Evolutionary conservation across 2,797 vertebrate genomes (phyloP).

Genomic region (Lepilemur ruficaudatus): DNA sequence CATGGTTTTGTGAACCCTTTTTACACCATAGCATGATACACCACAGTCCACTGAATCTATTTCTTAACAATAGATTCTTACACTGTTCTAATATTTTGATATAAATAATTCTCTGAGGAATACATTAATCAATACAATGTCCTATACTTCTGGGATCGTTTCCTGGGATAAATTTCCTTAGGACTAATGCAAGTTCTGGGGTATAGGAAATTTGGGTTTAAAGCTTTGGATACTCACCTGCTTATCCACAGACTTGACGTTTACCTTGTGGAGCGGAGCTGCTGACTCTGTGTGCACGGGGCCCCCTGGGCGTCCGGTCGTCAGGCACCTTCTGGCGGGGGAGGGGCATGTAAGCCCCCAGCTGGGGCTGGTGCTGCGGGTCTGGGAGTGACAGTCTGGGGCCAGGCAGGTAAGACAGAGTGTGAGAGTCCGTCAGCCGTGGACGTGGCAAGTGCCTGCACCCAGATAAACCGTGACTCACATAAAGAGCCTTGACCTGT

Average conservation of each 20-base stretch:
- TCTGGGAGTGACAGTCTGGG: background rate
- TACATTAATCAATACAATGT: fast-evolving
- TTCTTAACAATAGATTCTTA: background rate
- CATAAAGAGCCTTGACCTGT: no score
- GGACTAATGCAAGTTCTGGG: no score
- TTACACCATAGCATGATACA: fast-evolving
- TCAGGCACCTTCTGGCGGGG: no score
- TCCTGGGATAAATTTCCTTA: background rate
- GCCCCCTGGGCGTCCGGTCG: no score
- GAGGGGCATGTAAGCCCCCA: background rate
- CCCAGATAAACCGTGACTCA: no score
- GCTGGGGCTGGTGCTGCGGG: background rate
- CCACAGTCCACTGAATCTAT: background rate
- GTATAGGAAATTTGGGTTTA: fast-evolving
- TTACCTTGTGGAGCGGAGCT: no score
- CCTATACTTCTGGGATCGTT: background rate
- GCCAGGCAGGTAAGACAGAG: background rate
- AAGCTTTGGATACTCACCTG: fast-evolving
- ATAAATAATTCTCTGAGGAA: background rate
- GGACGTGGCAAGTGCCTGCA: background rate
- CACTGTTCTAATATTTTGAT: background rate
- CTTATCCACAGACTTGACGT: background rate
- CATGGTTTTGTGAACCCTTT: fast-evolving
- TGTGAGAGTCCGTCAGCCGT: no score
- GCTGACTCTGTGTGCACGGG: no score